These are phyloP conservation scores for Sebastes nivosus DNA, from an alignment of 2,797 vertebrate species.

Conservation along the genomic window DNA sequence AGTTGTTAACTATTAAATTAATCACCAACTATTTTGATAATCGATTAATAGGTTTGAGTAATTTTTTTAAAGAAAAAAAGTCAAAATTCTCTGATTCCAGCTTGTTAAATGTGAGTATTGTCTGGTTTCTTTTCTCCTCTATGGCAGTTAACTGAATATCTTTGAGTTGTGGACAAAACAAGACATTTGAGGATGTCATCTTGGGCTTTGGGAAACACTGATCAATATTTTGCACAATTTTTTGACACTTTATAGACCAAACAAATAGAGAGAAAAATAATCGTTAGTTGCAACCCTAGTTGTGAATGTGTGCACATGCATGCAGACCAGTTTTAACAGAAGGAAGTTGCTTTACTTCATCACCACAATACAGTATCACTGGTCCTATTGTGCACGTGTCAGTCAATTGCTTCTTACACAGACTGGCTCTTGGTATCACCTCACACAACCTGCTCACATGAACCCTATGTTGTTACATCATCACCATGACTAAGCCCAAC, in stretches of 20 bases:
- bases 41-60: too few relatives aligned
- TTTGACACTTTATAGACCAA: too few relatives aligned
- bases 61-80: background rate
- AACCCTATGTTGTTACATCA: constrained; percentile 25
- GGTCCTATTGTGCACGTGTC: constrained; percentile 8
- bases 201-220: too few relatives aligned
- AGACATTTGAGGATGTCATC: too few relatives aligned
- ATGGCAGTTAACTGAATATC: too few relatives aligned
- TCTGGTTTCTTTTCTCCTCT: too few relatives aligned
- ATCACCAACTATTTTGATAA: background rate
- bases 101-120: background rate
- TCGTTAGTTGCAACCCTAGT: background rate
- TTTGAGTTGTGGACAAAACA: too few relatives aligned
- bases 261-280: too few relatives aligned
- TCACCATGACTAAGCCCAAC: background rate
- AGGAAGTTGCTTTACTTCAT: background rate
- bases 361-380: background rate
- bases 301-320: background rate
- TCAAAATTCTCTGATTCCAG: background rate
- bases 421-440: background rate
- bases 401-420: background rate
- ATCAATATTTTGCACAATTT: too few relatives aligned
- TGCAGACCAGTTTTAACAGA: background rate
- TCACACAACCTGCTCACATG: constrained; percentile 14
- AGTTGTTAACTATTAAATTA: background rate